Conservation (phyloP, 2,888 invertebrate genomes). For the Bellardia pandia region DNA sequence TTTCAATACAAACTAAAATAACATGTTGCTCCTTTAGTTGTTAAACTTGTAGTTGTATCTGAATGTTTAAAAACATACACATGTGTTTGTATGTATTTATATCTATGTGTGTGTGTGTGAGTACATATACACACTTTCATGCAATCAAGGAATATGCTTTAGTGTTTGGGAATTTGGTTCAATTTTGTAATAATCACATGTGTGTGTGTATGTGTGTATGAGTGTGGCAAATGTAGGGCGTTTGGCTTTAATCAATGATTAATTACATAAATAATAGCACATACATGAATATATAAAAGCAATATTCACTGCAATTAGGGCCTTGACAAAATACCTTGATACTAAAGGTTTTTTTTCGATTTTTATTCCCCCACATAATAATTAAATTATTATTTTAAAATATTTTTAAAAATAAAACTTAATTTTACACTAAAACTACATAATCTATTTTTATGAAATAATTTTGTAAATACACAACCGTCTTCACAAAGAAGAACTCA, state of each 20-base stretch:
- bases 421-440: no score
- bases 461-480: no score
- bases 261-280: background rate
- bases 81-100: background rate
- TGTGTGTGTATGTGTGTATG: background rate
- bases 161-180: background rate
- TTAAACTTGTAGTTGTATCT: conserved; percentile 20
- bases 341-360: background rate
- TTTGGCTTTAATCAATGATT: conserved; percentile 16
- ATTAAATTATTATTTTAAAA: no score
- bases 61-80: background rate
- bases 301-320: background rate
- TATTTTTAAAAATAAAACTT: no score
- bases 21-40: conserved; percentile 68
- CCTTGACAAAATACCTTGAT: background rate
- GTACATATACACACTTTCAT: background rate
- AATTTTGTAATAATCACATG: background rate
- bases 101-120: background rate
- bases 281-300: no score
- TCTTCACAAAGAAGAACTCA: no score
- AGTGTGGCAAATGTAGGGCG: conserved; percentile 20
- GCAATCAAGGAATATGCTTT: background rate
- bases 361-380: no score
- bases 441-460: no score
- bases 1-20: conserved; percentile 68